Conservation (phyloP, 2,888 invertebrate genomes). For the Dione vanillae region DNA sequence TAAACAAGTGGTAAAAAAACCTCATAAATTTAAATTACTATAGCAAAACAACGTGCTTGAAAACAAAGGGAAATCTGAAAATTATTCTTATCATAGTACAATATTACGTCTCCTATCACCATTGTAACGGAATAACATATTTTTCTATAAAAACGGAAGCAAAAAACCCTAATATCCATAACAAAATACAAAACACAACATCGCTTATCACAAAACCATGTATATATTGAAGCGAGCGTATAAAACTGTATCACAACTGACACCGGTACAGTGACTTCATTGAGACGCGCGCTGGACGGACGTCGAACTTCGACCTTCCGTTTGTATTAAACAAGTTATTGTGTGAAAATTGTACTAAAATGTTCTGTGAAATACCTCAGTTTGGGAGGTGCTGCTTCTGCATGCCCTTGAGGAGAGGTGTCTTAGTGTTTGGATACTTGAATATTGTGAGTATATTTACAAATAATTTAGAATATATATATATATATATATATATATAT, state of each 20-base stretch:
- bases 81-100: neutral
- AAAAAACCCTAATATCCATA: neutral
- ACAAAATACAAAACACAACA: neutral
- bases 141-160: neutral
- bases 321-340: neutral
- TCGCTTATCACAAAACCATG: neutral
- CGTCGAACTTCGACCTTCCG: neutral
- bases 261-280: constrained; percentile 20
- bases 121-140: neutral
- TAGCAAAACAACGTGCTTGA: neutral
- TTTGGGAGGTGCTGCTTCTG: constrained; percentile 70
- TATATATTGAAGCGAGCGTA: neutral
- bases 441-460: constrained; percentile 72
- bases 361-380: constrained; percentile 69
- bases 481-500: too few species aligned
- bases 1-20: too few species aligned
- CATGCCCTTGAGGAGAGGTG: constrained; percentile 67
- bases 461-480: too few species aligned
- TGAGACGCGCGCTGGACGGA: constrained; percentile 2
- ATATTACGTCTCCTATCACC: neutral
- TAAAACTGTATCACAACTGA: constrained; percentile 4
- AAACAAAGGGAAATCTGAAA: neutral
- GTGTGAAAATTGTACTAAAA: constrained; percentile 45
- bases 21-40: too few species aligned
- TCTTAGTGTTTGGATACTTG: constrained; percentile 66